Base-by-base conservation (phyloP, 2,888 invertebrate genomes). In the Habrosyne pyritoides region DNA sequence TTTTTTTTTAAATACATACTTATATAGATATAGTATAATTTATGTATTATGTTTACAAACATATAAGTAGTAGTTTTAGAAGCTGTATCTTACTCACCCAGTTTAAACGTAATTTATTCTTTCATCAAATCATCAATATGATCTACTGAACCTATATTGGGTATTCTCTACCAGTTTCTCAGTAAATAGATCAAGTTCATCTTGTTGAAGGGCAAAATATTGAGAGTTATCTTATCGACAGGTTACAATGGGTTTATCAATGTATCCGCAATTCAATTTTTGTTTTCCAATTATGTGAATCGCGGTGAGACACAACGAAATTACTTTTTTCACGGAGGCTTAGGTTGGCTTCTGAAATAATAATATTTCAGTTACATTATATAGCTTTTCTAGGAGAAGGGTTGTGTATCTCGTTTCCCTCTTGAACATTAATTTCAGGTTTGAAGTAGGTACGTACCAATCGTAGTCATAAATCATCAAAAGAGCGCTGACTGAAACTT, bases 261-360 rank as follows among this genome's bases (percentile, higher is more conserved):
- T 28, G 49, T 49, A 28, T 28, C 26, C 14, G 49, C 49, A 49
- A 50, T 10, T 50, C 28, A 50, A 30, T 30, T 50, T 50, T 30
- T 50, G 28, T 33, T 48, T 21, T 21, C 10, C 28, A 28, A 50
- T 50, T 24, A 21, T 50, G 8, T 14, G 12, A 30, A 28, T 50
- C 30, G 28, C 30, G 50, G 50, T 21, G 30, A 30, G 50, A 21
- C 28, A 50, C 50, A 30, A 28, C 18, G 50, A 30, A 50, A 50
- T 50, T 30, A 50, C 28, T 30, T 50, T 50, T 49, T 50, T 50
- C 28, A 50, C 50, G 28, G 50, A 28, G 28, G 50, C 30, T 50
- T 50, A 26, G 28, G 18, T 28, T 28, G 50, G 28, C 14, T 28
- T 18, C 18, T 10, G 28, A 18, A 28, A 28, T 28, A 28, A 28